Conservation (phyloP, 2,888 invertebrate species). For the Seladonia tumulorum region DNA sequence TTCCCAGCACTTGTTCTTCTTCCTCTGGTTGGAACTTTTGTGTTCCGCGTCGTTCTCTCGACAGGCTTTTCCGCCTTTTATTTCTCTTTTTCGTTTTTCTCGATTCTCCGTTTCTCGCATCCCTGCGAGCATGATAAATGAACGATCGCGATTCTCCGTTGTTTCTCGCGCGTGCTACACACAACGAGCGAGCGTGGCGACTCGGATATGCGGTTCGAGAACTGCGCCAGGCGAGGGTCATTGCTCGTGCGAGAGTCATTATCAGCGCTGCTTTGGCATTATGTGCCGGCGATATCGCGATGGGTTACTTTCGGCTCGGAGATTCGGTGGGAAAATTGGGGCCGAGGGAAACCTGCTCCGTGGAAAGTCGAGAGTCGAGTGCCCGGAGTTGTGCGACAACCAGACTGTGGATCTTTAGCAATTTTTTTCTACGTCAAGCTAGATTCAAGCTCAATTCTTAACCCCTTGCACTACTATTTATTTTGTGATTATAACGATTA, state of each 20-base stretch:
- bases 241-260: constrained; percentile 43
- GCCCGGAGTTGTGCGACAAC: not conserved
- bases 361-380: not conserved
- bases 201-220: not conserved
- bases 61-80: not conserved
- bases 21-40: not conserved
- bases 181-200: not conserved
- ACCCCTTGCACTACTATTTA: too few relatives aligned
- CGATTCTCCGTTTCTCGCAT: not conserved
- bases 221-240: constrained; percentile 39
- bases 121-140: not conserved
- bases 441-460: too few relatives aligned
- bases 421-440: too few relatives aligned
- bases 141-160: not conserved
- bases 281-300: constrained; percentile 3
- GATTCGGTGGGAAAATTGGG: not conserved
- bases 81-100: not conserved
- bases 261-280: not conserved
- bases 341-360: not conserved
- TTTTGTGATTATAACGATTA: too few relatives aligned
- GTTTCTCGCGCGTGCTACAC: constrained; percentile 1
- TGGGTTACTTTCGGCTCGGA: not conserved
- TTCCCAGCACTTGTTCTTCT: not conserved
- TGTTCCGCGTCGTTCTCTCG: not conserved
- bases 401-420: not conserved